These are phyloP conservation scores for Amblyopsis rosae DNA, from an alignment of 2,113 vertebrate species.

Conservation along the genomic window DNA sequence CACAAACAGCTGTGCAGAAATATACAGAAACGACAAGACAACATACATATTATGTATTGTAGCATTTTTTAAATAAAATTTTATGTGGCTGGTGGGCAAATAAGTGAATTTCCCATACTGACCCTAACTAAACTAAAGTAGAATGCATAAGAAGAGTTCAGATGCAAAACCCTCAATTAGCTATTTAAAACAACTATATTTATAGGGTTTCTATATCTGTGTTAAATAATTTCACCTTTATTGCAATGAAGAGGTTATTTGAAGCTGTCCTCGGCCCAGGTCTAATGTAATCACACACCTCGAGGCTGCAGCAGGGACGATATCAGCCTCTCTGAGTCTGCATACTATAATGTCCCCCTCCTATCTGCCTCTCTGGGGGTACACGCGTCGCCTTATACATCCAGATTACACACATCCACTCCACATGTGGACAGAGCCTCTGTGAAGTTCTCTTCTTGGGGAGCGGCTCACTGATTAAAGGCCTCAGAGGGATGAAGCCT, in stretches of 20 bases:
- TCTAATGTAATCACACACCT: conserved; percentile 41
- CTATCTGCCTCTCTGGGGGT: conserved; percentile 9
- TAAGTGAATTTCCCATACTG: too few species aligned
- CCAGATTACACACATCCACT: conserved; percentile 6
- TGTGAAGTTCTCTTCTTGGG: conserved; percentile 32
- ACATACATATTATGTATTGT: too few species aligned
- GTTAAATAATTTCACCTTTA: too few species aligned
- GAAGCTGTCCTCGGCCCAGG: conserved; percentile 30
- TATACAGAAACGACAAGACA: too few species aligned
- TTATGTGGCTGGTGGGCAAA: too few species aligned
- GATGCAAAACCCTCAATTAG: too few species aligned
- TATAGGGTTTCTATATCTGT: too few species aligned
- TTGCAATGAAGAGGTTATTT: not conserved
- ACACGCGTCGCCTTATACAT: conserved; percentile 1
- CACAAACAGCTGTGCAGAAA: too few species aligned
- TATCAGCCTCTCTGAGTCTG: conserved; percentile 1
- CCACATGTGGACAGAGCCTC: conserved; percentile 18
- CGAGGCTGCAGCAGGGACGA: conserved; percentile 37
- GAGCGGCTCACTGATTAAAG: conserved; percentile 14
- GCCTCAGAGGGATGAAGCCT: conserved; percentile 10
- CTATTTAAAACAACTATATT: too few species aligned
- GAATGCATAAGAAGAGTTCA: conserved; percentile 12
- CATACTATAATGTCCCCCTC: not conserved
- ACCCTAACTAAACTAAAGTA: conserved; percentile 17
- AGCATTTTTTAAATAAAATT: too few species aligned